Evolutionary conservation across 2,113 vertebrate species (phyloP), one percentile per base, ranked within the genome.

Genomic region (Formicarius rufipectus): DNA sequence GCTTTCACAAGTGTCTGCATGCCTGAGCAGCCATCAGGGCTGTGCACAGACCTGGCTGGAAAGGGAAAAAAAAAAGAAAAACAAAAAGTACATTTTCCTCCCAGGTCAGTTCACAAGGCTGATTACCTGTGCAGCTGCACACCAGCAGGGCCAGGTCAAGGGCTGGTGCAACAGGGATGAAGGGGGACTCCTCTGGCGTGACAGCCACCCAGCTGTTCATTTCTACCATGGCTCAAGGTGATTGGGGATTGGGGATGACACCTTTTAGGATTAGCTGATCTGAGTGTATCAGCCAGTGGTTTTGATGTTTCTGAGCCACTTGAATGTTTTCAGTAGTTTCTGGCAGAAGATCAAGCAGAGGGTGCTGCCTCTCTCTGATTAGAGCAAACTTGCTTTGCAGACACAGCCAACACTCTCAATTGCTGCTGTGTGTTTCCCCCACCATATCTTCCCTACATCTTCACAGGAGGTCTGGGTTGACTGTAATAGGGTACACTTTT

Each of bases 131-230:
- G 33, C 53, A 90, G 64, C 35, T 37, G 79, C 67, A 69, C 35
- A 73, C 68, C 12, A 68, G 27, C 21, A 47, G 35, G 22, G 17
- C 20, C 45, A 35, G 52, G 42, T 30, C 25, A 31, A 77, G 33
- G 40, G 37, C 30, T 40, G 58, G 31, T n/a, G 49, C 20, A 35
- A 28, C 0, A 6, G 27, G 55, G 33, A 42, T 35, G 47, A 77
- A 45, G 16, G 7, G 4, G 8, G 4, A 44, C 12, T 33, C 37
- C 49, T 55, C 45, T 3, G 2, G 40, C 0, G 0, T 0, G 10
- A 20, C 0, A 0, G 58, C n/a, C 49, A 25, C 39, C 10, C 40
- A 47, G 6, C 42, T 33, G 30, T 1, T 74, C 12, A 19, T 37
- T 80, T 39, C 45, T 71, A 11, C 45, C 27, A 15, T 1, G 1